Evolutionary conservation across 2,888 invertebrate genomes (phyloP).

Genomic region (Amorpha juglandis): DNA sequence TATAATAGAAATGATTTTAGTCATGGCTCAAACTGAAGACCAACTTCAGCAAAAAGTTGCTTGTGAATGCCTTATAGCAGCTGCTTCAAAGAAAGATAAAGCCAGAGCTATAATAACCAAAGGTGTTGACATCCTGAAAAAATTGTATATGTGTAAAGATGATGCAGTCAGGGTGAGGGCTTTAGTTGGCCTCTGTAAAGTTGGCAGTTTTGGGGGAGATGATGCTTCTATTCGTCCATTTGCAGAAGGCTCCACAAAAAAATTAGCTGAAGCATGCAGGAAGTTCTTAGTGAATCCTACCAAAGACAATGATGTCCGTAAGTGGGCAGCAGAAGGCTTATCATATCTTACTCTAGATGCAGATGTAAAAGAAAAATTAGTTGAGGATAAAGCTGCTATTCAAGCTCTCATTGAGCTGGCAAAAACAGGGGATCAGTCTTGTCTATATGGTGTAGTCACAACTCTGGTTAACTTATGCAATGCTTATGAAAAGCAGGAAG

Average conservation of each 20-base stretch:
- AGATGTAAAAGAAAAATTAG: slow-evolving; percentile 98
- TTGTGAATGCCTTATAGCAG: slow-evolving; percentile 98
- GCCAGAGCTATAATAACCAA: slow-evolving; percentile 94
- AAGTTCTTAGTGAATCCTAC: slow-evolving; percentile 94
- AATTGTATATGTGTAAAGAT: slow-evolving; percentile 94
- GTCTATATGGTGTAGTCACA: slow-evolving; percentile 95
- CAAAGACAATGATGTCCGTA: slow-evolving; percentile 94
- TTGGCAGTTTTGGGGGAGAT: slow-evolving; percentile 96
- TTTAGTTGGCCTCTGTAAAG: slow-evolving; percentile 96
- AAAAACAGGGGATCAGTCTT: slow-evolving; percentile 93
- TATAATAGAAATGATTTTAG: slow-evolving; percentile 97
- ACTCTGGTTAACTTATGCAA: slow-evolving; percentile 98
- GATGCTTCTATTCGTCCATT: slow-evolving; percentile 98
- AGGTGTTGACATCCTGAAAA: slow-evolving; percentile 97
- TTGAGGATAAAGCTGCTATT: slow-evolving; percentile 93
- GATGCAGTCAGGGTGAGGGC: slow-evolving; percentile 96
- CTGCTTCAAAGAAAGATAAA: slow-evolving; percentile 98
- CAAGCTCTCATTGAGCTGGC: slow-evolving; percentile 95
- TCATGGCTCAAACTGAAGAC: slow-evolving; percentile 98
- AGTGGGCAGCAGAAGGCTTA: slow-evolving; percentile 98
- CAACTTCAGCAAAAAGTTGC: slow-evolving; percentile 95
- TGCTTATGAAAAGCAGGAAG: slow-evolving; percentile 98
- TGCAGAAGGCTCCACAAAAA: slow-evolving; percentile 96
- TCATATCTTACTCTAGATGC: slow-evolving; percentile 98
- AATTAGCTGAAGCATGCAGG: slow-evolving; percentile 96